Evolutionary conservation across 2,888 invertebrate genomes (phyloP), one percentile per base, ranked within the genome.

Genomic region (Lepidonotus clava): DNA sequence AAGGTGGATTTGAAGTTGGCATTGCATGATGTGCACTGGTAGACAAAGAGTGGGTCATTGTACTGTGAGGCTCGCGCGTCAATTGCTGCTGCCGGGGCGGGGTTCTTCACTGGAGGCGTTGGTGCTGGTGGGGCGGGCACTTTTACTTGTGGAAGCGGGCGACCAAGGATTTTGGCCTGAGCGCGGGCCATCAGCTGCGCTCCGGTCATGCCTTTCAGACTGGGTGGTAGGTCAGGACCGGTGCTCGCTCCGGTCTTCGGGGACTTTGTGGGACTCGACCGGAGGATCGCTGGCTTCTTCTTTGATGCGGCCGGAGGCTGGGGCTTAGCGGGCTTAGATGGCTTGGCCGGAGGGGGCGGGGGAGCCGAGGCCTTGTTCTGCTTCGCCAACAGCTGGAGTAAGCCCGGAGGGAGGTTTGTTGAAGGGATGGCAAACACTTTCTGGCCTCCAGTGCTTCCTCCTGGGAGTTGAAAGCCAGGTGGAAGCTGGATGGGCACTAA

Each of bases 391-490:
- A 80, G 46, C 46, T 80, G 80, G 80, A 80, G 80, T 24, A 80
- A 32, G 80, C 80, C 80, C 80, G 80, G 80, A 80, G 80, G 80
- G 80, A 80, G 80, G 80, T 80, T 80, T 80, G 80, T 51, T 24
- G 80, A 41, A 46, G 80, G 80, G 80, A 80, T 80, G 80, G 80
- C 80, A 80, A 80, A 80, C 80, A 80, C 80, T 80, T 80, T 80
- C 51, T 80, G 80, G 41, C 80, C 80, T 46, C 80, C 80, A 80
- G 80, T 46, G 24, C 8, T 34, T 32, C 80, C 80, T 6, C 80
- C 80, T 14, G 80, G 80, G 11, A 80, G 32, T 18, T 46, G 4
- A 80, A 41, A 80, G 46, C 80, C 80, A 28, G 80, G 80, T 1
- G 80, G 80, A 32, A 80, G 46, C 80, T 80, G 80, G 80, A 80